Evolutionary conservation across 2,888 invertebrate species (phyloP).

Genomic region (Sesia bembeciformis): DNA sequence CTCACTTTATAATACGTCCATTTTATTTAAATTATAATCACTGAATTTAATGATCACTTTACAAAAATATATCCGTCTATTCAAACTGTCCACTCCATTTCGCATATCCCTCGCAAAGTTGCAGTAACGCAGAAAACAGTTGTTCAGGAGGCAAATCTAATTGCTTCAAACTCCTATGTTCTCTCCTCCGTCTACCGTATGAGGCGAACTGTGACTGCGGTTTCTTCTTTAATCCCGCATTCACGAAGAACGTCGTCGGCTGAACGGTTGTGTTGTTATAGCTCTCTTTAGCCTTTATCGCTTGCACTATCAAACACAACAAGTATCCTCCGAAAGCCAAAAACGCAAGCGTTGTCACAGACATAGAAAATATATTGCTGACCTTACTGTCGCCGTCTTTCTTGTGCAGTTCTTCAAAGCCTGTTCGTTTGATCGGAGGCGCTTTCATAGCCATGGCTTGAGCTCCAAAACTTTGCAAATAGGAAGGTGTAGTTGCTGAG

Average conservation of each 20-base stretch:
- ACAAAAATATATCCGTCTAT: not conserved
- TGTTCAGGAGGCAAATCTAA: conserved; percentile 54
- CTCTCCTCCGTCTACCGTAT: conserved; percentile 45
- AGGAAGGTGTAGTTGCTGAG: conserved; percentile 27
- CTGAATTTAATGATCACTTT: too few relatives aligned
- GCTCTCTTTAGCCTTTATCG: conserved; percentile 78
- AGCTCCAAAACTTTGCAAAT: conserved; percentile 46
- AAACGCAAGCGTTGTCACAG: conserved; percentile 86
- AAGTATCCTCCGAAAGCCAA: conserved; percentile 90
- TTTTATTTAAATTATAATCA: not conserved
- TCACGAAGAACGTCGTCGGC: conserved; percentile 48
- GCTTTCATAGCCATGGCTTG: conserved; percentile 55
- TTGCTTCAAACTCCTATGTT: conserved; percentile 26
- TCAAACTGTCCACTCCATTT: conserved; percentile 42
- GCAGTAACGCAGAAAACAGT: conserved; percentile 64
- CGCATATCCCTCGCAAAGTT: conserved; percentile 73
- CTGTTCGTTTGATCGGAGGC: conserved; percentile 47
- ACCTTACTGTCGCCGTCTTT: conserved; percentile 76
- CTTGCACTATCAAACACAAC: conserved; percentile 83
- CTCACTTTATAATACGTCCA: not conserved
- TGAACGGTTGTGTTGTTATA: conserved; percentile 28
- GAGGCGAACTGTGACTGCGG: conserved; percentile 54
- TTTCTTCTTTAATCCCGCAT: conserved; percentile 56
- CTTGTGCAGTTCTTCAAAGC: conserved; percentile 60
- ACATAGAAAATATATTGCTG: conserved; percentile 83